Base-by-base conservation (phyloP, 2,797 vertebrate species). In the Holocentrus rufus region DNA sequence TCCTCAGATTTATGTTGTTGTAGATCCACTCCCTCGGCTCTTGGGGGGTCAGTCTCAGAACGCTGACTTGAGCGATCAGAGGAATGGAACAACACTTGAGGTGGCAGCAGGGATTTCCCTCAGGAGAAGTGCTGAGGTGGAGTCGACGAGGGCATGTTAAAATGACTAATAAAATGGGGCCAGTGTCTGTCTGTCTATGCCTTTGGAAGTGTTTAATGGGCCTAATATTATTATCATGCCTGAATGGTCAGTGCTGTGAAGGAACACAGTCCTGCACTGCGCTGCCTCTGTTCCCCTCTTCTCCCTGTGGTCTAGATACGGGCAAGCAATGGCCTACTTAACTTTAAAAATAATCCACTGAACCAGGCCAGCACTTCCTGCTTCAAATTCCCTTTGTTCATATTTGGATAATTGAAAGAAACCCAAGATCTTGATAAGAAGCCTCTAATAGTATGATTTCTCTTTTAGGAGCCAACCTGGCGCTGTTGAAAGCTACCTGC, bases 321-420 rank as follows among this genome's bases (percentile, higher is more conserved):
- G 82, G 80, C 81, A 53, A 85, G 87, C 70, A 64, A 20, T 87
- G 93, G 87, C 93, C 92, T 91, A 93, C 80, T 93, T 93, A 85
- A 87, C 83, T 85, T 87, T 82, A 87, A 88, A 91, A 93, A 92
- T 92, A 93, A 92, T 92, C 91, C 69, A 44, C 70, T 18, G 86
- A 94, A 93, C 86, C 90, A 91, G 93, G 93, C 84, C 92, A 92
- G 2, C 68, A 85, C 81, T 85, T 89, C 44, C 83, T 81, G 83
- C 88, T 87, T 90, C 87, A 80, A 80, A 82, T 88, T 90, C 76
- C 76, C 82, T 91, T 90, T 88, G 88, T 89, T 90, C 87, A 83
- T 27, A 27, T 91, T 84, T 87, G 69, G 73, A 77, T 85, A 81
- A 90, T 81, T 90, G 79, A 87, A 87, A 83, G 72, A 53, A 44